phyloP scores from a whole-genome alignment of 2,797 vertebrate species.

The Bufotes viridis region DNA sequence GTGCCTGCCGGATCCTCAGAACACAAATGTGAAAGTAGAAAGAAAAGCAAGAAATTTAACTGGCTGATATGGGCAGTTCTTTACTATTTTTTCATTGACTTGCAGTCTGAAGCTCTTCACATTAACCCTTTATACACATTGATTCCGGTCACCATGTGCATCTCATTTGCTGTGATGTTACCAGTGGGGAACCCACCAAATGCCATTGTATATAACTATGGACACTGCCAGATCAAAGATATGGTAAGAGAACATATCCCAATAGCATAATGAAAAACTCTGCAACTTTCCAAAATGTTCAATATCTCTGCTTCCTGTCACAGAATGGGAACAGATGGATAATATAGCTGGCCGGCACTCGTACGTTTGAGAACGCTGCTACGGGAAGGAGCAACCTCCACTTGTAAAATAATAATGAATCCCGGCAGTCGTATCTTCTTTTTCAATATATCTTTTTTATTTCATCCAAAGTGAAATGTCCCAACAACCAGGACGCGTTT shows the following conservation, averaged over 20 bases:
- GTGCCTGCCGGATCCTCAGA: too few species aligned
- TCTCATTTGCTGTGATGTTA: constrained; percentile 98
- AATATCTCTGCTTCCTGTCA: background rate
- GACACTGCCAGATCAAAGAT: constrained; percentile 94
- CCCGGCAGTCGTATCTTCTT: too few species aligned
- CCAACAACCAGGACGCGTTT: too few species aligned
- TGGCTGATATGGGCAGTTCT: background rate
- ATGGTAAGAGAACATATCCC: constrained; percentile 82
- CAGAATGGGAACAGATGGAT: background rate
- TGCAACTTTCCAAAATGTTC: background rate
- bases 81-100: constrained; percentile 5
- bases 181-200: constrained; percentile 98
- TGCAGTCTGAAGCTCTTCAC: constrained; percentile 90
- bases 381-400: too few species aligned
- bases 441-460: too few species aligned
- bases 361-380: too few species aligned
- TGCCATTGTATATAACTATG: constrained; percentile 97
- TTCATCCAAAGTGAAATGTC: too few species aligned
- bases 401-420: too few species aligned
- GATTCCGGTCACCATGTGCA: constrained; percentile 97
- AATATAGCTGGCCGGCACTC: too few species aligned
- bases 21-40: too few species aligned
- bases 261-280: background rate
- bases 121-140: constrained; percentile 96
- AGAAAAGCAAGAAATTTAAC: background rate